These are phyloP conservation scores for Hydropsyche tenuis DNA, from an alignment of 1,140 invertebrate species.

Conservation along the genomic window DNA sequence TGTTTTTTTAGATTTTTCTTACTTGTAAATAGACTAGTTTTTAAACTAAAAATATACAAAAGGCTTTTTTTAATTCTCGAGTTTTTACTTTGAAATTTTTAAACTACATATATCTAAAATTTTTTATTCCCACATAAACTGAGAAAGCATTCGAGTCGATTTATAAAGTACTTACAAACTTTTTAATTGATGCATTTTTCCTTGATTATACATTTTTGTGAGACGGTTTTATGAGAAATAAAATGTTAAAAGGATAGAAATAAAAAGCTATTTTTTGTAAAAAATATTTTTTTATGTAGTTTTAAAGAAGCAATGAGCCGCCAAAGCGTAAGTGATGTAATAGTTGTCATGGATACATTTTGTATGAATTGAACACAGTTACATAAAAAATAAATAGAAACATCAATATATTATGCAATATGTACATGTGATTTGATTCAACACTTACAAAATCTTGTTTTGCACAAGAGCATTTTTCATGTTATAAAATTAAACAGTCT, in stretches of 20 bases:
- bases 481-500: too few relatives aligned
- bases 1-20: conserved; percentile 3
- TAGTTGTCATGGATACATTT: conserved; percentile 28
- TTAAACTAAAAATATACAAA: conserved; percentile 1
- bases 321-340: conserved; percentile 21
- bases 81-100: background rate
- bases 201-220: background rate
- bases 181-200: background rate
- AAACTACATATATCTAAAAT: too few relatives aligned
- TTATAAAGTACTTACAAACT: too few relatives aligned
- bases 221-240: background rate
- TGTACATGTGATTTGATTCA: background rate
- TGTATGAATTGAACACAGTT: conserved; percentile 8
- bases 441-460: too few relatives aligned
- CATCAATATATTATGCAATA: background rate
- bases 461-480: too few relatives aligned
- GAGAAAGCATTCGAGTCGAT: too few relatives aligned
- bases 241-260: background rate
- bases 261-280: conserved; percentile 7
- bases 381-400: conserved; percentile 3
- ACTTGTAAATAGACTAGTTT: conserved; percentile 23
- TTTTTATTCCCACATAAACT: background rate
- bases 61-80: background rate
- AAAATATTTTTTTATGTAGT: conserved; percentile 16
- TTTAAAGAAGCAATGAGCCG: conserved; percentile 21